Conservation (phyloP, 2,113 vertebrate species). For the Hyperopisus bebe region DNA sequence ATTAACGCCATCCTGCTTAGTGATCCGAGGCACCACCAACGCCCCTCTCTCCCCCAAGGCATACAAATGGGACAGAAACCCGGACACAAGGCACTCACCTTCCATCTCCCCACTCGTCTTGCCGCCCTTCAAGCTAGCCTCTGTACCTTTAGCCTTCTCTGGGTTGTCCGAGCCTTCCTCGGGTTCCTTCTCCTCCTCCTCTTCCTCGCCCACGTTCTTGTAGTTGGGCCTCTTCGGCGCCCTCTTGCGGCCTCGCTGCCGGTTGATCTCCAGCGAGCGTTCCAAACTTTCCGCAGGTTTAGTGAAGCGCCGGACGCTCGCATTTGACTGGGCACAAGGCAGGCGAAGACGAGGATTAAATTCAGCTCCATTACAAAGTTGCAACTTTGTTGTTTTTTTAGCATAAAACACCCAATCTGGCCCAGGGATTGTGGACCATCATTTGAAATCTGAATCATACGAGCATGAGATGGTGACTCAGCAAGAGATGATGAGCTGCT, state of each 20-base stretch:
- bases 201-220: constrained; percentile 95
- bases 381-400: neutral
- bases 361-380: neutral
- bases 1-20: neutral
- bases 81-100: constrained; percentile 64
- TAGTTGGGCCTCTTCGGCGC: constrained; percentile 93
- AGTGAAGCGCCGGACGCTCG: constrained; percentile 80
- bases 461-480: neutral
- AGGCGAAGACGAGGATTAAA: neutral
- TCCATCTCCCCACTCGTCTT: constrained; percentile 84
- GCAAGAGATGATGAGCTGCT: neutral
- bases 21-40: neutral
- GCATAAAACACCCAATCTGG: neutral
- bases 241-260: constrained; percentile 81
- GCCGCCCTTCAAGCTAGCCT: constrained; percentile 75
- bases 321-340: constrained; percentile 55
- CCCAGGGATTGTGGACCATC: neutral
- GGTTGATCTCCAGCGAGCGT: constrained; percentile 88
- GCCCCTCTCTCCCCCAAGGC: neutral
- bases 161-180: constrained; percentile 65
- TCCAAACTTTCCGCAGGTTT: constrained; percentile 88
- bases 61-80: neutral
- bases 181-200: constrained; percentile 78
- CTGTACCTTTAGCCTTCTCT: constrained; percentile 75
- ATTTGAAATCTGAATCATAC: neutral